Conservation (phyloP, 2,113 vertebrate genomes). For the Regulus satrapa region DNA sequence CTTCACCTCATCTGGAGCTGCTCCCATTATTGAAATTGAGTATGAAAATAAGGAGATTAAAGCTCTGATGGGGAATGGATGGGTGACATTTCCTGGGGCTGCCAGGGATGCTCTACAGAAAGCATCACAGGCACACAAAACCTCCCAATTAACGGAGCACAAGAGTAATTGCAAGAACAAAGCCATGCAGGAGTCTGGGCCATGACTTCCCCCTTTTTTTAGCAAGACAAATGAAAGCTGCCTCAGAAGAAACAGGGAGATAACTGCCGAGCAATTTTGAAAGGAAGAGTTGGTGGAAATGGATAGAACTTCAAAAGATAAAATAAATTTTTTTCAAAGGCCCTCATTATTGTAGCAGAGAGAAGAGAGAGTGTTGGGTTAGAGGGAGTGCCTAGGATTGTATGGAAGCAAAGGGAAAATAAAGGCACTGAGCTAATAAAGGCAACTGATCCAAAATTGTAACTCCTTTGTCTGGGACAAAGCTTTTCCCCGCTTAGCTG, state of each 20-base stretch:
- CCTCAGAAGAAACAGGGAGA: neutral
- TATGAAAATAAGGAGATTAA: neutral
- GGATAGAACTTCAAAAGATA: neutral
- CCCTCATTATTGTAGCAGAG: neutral
- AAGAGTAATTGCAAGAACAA: neutral
- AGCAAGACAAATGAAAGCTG: neutral
- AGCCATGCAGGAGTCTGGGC: neutral
- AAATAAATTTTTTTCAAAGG: neutral
- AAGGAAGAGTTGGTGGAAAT: neutral
- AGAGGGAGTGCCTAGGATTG: neutral
- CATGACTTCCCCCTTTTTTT: neutral
- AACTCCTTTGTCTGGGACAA: neutral
- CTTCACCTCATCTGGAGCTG: neutral
- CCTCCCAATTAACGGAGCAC: neutral
- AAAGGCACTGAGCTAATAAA: neutral
- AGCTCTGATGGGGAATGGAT: neutral
- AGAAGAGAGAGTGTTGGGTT: neutral
- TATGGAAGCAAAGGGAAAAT: neutral
- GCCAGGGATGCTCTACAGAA: neutral
- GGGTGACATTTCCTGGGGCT: neutral
- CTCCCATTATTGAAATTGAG: neutral
- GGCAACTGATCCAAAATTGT: neutral
- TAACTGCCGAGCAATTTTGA: accelerated
- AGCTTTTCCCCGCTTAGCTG: neutral
- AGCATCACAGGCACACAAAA: neutral